Evolutionary conservation across 1,140 invertebrate genomes (phyloP), one percentile per base, ranked within the genome.

Genomic region (Agrypnia vestita): DNA sequence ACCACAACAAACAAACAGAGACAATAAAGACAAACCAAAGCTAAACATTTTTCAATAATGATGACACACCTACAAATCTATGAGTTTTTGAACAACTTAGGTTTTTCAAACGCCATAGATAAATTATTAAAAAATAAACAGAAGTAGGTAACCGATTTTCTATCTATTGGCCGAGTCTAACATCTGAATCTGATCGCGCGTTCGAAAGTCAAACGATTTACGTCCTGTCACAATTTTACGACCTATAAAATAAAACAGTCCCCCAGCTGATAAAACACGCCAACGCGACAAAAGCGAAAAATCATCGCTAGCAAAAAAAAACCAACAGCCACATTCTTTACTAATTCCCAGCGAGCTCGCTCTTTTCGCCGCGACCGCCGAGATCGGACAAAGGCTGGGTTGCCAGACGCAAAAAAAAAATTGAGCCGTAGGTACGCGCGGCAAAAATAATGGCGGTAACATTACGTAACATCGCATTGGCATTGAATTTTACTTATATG

Each of bases 401-500:
- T 71, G 67, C 67, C 67, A 71, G 67, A 47, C 67, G 21, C 3
- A 49, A 71, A 71, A 49, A 71, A 71, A 71, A 35, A 35, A 35
- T 15, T 49, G 47, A 49, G 13, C n/a, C 17, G 67, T 49, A 56
- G 71, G 71, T 55, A 74, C 46, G 3, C 21, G 15, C 44, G 15
- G 15, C 71, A 46, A 55, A 74, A 74, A 21, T 51, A 51, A 71
- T 74, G 71, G 53, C 71, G 25, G 53, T 13, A 21, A 53, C 19
- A 76, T 76, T 76, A 76, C 56, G 56, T 64, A 76, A 76, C 11
- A 11, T 76, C 56, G 19, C 74, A 76, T 62, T 76, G 74, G 74
- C 74, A 76, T 76, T 76, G 74, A 76, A 76, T 76, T 62, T 76
- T 46, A 64, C 74, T 47, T 62, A 62, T 62, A 62, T 62, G 74